Conservation (phyloP, 2,797 vertebrate species). For the Siniperca obscura region DNA sequence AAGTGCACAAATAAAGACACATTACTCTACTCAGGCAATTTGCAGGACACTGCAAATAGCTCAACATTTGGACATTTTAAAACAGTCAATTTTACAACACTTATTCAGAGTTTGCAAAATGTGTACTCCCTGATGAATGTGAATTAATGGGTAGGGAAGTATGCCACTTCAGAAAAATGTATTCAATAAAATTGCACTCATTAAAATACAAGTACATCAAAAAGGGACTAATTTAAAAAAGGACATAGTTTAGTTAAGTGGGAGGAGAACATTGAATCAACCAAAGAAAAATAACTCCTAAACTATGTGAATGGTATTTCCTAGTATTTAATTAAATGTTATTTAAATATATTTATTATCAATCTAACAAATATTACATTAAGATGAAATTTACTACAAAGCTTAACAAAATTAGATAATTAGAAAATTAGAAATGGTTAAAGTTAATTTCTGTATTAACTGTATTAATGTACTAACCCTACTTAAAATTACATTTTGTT, state of each 20-base stretch:
- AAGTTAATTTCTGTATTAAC: not conserved
- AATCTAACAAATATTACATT: not conserved
- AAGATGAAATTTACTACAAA: not conserved
- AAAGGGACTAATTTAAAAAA: not conserved
- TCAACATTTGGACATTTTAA: not conserved
- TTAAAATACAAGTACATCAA: not conserved
- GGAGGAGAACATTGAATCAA: not conserved
- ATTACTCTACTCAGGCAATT: not conserved
- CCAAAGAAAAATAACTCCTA: not conserved
- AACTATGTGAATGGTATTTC: not conserved
- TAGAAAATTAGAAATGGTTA: not conserved
- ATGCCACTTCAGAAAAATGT: not conserved
- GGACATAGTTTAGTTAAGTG: not conserved
- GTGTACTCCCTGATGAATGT: not conserved
- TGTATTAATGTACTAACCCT: not conserved
- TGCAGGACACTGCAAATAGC: not conserved
- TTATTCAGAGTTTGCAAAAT: slow-evolving; percentile 13
- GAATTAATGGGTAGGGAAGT: not conserved
- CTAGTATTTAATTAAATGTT: not conserved
- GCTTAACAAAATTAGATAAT: not conserved
- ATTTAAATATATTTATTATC: not conserved
- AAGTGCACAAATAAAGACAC: slow-evolving; percentile 2
- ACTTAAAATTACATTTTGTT: not conserved
- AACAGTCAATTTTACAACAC: not conserved
- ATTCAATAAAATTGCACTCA: not conserved